Base-by-base conservation (phyloP, 1,140 invertebrate genomes). In the Vollenhovia emeryi region DNA sequence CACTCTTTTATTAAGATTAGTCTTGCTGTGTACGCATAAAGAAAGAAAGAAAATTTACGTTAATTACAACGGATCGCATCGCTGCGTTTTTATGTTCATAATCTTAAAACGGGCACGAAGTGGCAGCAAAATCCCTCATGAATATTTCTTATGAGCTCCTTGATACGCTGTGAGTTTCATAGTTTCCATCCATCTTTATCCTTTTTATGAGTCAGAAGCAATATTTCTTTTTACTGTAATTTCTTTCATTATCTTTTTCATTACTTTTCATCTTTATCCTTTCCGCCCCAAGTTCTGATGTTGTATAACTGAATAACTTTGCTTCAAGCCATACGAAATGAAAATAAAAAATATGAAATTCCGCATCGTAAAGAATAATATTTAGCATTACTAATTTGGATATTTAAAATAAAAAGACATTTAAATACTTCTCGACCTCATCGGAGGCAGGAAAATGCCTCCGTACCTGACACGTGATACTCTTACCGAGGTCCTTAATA, bases 61-160 rank as follows among this genome's bases (percentile, higher is more conserved):
- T 73, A 52, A 27, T 76, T 40, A 43, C 36, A 52, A 27, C 21
- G 2, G 33, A 33, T 24, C 36, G 21, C 36, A 55, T 24, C 11
- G 9, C 2, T 33, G 33, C 36, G n/a, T 64, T 71, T 64, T 71
- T 69, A 69, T 69, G 21, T 15, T 43, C 18, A 71, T 73, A 82
- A 82, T 71, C 78, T 43, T 57, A 27, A 82, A 69, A 71, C 7
- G 36, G 4, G 24, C 36, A 71, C 50, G 13, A 59, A 73, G 33
- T 71, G 50, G 8, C 5, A 30, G 50, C 50, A 57, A 43, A 82
- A 73, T 82, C 36, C 24, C n/a, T 73, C 78, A 82, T 73, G 50
- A 82, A 82, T 82, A 73, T 82, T 82, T 73, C 66, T 71, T 82
- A 82, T 8, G 27, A 71, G 27, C 36, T 57, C 13, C 40, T 80